Evolutionary conservation across 1,140 invertebrate genomes (phyloP), one percentile per base, ranked within the genome.

Genomic region (Scaptomyza montana): DNA sequence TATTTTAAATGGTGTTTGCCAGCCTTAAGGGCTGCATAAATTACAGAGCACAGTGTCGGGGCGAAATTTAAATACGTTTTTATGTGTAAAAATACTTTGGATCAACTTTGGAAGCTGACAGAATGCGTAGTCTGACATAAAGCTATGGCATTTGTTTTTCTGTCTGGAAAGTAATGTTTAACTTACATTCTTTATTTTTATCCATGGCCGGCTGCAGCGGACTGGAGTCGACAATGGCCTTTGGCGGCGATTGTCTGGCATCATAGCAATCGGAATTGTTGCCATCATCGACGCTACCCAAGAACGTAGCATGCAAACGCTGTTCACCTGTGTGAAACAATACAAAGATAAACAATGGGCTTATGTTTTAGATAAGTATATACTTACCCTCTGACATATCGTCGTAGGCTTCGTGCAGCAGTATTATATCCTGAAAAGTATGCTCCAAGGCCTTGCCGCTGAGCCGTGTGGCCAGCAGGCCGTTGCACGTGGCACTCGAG

Each of bases 101-200:
- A 25, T 25, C 21, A 25, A 25, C 30, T 3, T 1, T 33, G 30
- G 30, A 33, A 33, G 30, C 30, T 33, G 30, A 33, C 30, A 33
- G 30, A 33, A 33, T 33, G 30, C 30, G 5, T 5, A 30, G 28
- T 30, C 16, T 16, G 3, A 25, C 21, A 25, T 25, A 3, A 25
- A 25, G 21, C 21, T 25, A 2, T 3, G 3, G 3, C 21, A 25
- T 25, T 16, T 16, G 16, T 25, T 25, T 25, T 4, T 3, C 2
- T 25, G 2, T 3, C 21, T 25, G 2, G n/a, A 16, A 30, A 5
- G 7, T 3, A 41, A 30, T 51, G 0, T 16, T 41, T 1, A 80
- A 95, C 96, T 98, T 93, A 99, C 98, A 98, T 95, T 99, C 97
- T 94, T 98, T 99, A 92, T 99, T 98, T 91, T 97, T 98, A 92